A percentile compares a stretch with the other conserved stretches of the same genome.
Evolutionary conservation across 2,888 invertebrate species (phyloP).

Genomic region (Lamellibrachia columna): DNA sequence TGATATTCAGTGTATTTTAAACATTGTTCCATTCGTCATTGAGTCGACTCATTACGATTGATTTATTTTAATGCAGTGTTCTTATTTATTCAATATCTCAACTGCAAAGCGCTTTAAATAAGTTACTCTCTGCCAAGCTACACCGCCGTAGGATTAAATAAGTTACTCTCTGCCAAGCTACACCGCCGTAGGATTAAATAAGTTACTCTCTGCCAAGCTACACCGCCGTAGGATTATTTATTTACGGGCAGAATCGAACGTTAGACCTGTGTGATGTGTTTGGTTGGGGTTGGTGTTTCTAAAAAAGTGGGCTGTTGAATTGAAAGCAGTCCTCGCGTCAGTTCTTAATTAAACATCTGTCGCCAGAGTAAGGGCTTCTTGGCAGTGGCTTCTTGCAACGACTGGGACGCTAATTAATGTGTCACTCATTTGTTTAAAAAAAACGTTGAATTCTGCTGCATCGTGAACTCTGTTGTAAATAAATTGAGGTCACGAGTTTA

Average conservation of each 20-base stretch:
- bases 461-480: background rate
- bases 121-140: no score
- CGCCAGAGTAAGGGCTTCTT: background rate
- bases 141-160: no score
- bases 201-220: no score
- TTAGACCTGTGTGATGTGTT: background rate
- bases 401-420: background rate
- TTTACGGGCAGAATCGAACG: no score
- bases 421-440: background rate
- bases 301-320: background rate
- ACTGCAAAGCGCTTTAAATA: background rate
- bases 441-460: background rate
- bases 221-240: no score
- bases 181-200: no score
- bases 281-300: background rate
- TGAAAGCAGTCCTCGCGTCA: background rate
- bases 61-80: background rate
- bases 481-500: conserved; percentile 4
- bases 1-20: background rate
- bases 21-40: background rate
- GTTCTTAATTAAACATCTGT: conserved; percentile 1
- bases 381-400: background rate
- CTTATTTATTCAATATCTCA: background rate
- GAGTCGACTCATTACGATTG: background rate
- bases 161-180: no score